A percentile compares a stretch with the other conserved stretches of the same genome.
These are phyloP conservation scores for Polymixis lichenea DNA, from an alignment of 2,888 invertebrate species.

Conservation along the genomic window DNA sequence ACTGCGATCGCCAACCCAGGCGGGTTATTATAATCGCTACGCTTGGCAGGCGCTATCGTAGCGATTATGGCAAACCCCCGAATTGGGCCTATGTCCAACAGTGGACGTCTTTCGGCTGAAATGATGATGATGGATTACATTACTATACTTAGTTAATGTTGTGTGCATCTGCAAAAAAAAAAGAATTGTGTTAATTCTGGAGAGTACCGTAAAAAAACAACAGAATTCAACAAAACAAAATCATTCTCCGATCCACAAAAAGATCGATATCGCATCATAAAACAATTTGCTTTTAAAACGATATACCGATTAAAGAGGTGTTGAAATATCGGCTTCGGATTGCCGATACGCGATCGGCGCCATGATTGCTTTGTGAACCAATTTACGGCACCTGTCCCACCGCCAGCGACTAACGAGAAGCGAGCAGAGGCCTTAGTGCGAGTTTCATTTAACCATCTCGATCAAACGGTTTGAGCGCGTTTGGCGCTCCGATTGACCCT, in stretches of 20 bases:
- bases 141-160: no score
- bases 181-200: not conserved
- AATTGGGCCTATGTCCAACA: no score
- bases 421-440: no score
- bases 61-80: no score
- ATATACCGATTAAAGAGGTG: slow-evolving; percentile 57
- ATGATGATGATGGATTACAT: no score
- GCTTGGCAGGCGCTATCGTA: no score
- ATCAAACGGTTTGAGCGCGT: no score
- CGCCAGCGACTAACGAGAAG: not conserved
- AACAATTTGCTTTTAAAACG: slow-evolving; percentile 62
- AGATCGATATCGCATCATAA: slow-evolving; percentile 39
- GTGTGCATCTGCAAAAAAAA: not conserved
- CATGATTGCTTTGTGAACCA: slow-evolving; percentile 56
- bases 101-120: no score
- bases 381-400: not conserved
- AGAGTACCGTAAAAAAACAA: not conserved
- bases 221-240: not conserved
- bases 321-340: slow-evolving; percentile 62
- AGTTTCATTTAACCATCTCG: no score
- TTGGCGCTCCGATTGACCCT: no score
- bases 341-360: slow-evolving; percentile 38
- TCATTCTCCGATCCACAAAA: slow-evolving; percentile 11
- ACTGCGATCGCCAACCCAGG: no score
- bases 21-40: no score